Evolutionary conservation across 2,113 vertebrate genomes (phyloP).

Genomic region (Psittacula cyanocephala): DNA sequence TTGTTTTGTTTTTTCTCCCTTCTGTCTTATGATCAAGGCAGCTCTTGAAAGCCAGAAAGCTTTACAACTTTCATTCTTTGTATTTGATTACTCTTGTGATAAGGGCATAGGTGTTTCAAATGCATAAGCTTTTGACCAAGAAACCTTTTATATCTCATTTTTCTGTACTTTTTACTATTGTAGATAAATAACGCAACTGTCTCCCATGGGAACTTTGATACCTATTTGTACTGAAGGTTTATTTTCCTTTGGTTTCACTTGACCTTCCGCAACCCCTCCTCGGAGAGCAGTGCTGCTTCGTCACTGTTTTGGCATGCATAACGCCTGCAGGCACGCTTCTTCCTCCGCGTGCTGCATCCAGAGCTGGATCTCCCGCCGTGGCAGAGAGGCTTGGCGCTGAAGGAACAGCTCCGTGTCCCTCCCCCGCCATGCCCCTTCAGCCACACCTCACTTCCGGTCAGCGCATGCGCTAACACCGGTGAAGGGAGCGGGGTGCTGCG

Average conservation of each 20-base stretch:
- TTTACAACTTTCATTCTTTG: neutral
- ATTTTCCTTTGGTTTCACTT: neutral
- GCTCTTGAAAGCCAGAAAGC: neutral
- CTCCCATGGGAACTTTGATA: neutral
- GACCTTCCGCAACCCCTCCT: neutral
- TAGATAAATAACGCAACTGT: neutral
- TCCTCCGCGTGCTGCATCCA: fast-evolving
- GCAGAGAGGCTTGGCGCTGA: fast-evolving
- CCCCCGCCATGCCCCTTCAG: too few species aligned
- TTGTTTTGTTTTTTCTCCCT: neutral
- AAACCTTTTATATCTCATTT: conserved; percentile 18
- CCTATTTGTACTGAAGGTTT: conserved; percentile 2
- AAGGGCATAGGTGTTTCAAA: neutral
- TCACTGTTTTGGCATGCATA: neutral
- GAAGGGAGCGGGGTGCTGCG: fast-evolving
- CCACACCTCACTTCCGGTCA: fast-evolving
- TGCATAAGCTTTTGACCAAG: neutral
- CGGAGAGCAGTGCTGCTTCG: neutral
- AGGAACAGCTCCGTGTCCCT: neutral
- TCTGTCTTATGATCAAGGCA: neutral
- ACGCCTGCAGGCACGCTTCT: neutral
- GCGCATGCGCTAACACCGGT: fast-evolving
- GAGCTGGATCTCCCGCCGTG: fast-evolving
- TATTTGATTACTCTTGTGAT: neutral
- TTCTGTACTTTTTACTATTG: conserved; percentile 1